Evolutionary conservation across 2,888 invertebrate genomes (phyloP).

Genomic region (Biston betularia): DNA sequence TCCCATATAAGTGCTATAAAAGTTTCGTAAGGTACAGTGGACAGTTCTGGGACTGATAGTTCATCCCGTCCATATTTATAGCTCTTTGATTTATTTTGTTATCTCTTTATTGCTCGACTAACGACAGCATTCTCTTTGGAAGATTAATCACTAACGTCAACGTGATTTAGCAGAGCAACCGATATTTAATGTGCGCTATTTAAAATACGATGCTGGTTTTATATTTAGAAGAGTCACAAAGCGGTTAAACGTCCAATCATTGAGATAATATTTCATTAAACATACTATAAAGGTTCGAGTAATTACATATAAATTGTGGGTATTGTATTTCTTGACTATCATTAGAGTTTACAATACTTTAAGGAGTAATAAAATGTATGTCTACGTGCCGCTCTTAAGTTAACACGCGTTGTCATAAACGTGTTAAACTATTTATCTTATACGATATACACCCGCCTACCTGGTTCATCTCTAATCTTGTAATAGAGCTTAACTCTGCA

Average conservation of each 20-base stretch:
- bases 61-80: conserved; percentile 82
- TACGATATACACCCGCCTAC: conserved; percentile 47
- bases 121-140: conserved; percentile 83
- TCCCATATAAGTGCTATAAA: conserved; percentile 74
- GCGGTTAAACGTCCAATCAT: conserved; percentile 73
- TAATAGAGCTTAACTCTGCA: conserved; percentile 41
- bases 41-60: conserved; percentile 80
- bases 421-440: conserved; percentile 53
- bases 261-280: conserved; percentile 63
- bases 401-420: conserved; percentile 51
- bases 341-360: conserved; percentile 46
- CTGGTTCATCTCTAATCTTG: conserved; percentile 47
- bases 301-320: conserved; percentile 48
- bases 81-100: conserved; percentile 85
- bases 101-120: conserved; percentile 84
- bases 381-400: conserved; percentile 48
- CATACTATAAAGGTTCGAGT: conserved; percentile 50
- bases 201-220: conserved; percentile 75
- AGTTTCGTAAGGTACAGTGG: conserved; percentile 77
- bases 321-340: conserved; percentile 51
- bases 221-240: conserved; percentile 76
- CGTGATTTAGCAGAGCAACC: conserved; percentile 84
- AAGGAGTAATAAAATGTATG: conserved; percentile 46
- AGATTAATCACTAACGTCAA: conserved; percentile 84
- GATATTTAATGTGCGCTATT: conserved; percentile 83